Percentiles rank a stretch among this genome's conserved stretches.
Evolutionary conservation across 2,888 invertebrate genomes (phyloP).

Genomic region (Zhengitettix transpicula): DNA sequence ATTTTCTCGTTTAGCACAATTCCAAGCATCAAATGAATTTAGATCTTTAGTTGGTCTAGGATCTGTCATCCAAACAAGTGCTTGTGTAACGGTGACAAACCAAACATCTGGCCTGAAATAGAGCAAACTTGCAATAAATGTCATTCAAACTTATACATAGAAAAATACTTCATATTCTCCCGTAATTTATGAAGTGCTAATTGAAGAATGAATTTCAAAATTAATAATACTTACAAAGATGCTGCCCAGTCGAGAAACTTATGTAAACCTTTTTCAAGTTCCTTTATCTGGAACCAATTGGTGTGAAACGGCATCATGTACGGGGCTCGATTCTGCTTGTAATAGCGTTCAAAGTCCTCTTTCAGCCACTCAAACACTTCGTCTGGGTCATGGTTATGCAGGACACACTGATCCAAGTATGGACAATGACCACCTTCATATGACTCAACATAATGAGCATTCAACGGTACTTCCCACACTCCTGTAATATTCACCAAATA

Average conservation of each 20-base stretch:
- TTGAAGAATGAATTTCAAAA: not conserved
- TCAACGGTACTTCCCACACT: slow-evolving; percentile 84
- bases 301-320: slow-evolving; percentile 95
- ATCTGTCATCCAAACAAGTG: slow-evolving; percentile 81
- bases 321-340: slow-evolving; percentile 74
- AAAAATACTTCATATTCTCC: too few species aligned
- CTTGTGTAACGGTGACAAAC: slow-evolving; percentile 74
- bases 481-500: slow-evolving; percentile 28
- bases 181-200: not conserved
- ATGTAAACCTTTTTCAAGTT: slow-evolving; percentile 61
- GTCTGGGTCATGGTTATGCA: slow-evolving; percentile 62
- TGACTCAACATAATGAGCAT: slow-evolving; percentile 73
- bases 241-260: slow-evolving; percentile 73
- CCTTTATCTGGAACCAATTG: slow-evolving; percentile 88
- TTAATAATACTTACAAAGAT: slow-evolving; percentile 39
- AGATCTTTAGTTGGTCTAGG: slow-evolving; percentile 54
- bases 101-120: slow-evolving; percentile 61
- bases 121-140: not conserved
- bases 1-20: slow-evolving; percentile 52
- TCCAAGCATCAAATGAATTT: slow-evolving; percentile 63
- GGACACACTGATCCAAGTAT: slow-evolving; percentile 79
- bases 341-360: slow-evolving; percentile 72
- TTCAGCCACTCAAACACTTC: slow-evolving; percentile 76
- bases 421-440: slow-evolving; percentile 87
- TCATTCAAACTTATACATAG: too few species aligned